phyloP scores from a whole-genome alignment of 2,113 vertebrate species.

The Phylloscopus whistleri region DNA sequence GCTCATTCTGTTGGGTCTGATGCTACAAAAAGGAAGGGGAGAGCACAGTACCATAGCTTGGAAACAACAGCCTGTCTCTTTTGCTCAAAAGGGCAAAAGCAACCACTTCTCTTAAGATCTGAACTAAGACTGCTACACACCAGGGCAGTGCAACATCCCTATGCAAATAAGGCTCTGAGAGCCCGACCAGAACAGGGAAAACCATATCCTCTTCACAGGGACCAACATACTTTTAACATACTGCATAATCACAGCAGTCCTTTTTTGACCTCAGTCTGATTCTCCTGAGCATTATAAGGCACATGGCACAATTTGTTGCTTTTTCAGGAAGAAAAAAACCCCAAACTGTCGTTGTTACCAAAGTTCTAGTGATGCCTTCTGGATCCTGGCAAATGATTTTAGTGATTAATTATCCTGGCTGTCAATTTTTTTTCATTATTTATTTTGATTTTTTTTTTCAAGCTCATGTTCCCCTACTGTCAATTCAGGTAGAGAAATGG shows the following conservation, averaged over 20 bases:
- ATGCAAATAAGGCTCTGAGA: neutral
- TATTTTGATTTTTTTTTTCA: neutral
- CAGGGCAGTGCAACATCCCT: neutral
- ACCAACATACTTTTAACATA: neutral
- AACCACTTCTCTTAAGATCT: accelerated
- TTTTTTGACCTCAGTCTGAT: neutral
- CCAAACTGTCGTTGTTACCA: neutral
- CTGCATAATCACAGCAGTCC: neutral
- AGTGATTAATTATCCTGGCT: constrained; percentile 23
- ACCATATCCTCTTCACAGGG: neutral
- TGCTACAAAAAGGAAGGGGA: neutral
- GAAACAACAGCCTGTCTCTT: neutral
- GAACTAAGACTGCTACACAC: neutral
- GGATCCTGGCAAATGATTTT: neutral
- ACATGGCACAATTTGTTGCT: neutral
- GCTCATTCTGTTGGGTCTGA: neutral
- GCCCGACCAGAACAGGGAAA: neutral
- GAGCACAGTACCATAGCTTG: neutral
- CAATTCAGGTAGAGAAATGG: accelerated
- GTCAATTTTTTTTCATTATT: neutral
- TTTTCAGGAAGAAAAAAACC: neutral
- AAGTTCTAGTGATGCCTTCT: neutral
- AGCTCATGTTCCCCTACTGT: accelerated
- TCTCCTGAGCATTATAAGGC: neutral
- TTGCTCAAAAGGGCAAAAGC: neutral